These are phyloP conservation scores for Matsumurasca onukii DNA, from an alignment of 1,140 invertebrate genomes.

Conservation along the genomic window DNA sequence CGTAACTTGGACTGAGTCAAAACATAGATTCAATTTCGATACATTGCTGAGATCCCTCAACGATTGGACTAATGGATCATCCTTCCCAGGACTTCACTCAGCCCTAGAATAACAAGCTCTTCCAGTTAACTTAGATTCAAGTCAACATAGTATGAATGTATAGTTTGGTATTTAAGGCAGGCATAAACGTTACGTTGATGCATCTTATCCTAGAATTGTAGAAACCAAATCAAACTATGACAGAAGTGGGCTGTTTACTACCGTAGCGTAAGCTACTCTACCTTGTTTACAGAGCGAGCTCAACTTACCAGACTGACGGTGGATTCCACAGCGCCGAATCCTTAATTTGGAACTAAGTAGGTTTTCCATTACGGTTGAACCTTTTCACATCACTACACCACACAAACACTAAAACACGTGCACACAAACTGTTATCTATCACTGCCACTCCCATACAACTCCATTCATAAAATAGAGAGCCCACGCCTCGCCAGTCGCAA, in stretches of 20 bases:
- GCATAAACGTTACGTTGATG: too few relatives aligned
- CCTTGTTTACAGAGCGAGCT: background rate
- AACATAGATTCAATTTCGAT: too few relatives aligned
- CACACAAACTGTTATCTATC: background rate
- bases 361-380: constrained; percentile 9
- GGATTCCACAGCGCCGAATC: background rate
- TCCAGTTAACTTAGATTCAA: too few relatives aligned
- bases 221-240: too few relatives aligned
- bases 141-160: too few relatives aligned
- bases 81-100: too few relatives aligned
- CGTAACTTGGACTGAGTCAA: too few relatives aligned
- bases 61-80: too few relatives aligned
- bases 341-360: background rate
- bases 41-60: too few relatives aligned
- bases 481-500: background rate
- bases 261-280: background rate
- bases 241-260: constrained; percentile 18
- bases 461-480: background rate
- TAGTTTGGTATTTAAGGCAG: too few relatives aligned
- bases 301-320: constrained; percentile 7
- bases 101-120: too few relatives aligned
- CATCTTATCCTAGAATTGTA: too few relatives aligned
- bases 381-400: background rate
- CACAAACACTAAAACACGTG: background rate
- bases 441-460: background rate